Base-by-base conservation (phyloP, 2,888 invertebrate species). In the Micropterix aruncella region DNA sequence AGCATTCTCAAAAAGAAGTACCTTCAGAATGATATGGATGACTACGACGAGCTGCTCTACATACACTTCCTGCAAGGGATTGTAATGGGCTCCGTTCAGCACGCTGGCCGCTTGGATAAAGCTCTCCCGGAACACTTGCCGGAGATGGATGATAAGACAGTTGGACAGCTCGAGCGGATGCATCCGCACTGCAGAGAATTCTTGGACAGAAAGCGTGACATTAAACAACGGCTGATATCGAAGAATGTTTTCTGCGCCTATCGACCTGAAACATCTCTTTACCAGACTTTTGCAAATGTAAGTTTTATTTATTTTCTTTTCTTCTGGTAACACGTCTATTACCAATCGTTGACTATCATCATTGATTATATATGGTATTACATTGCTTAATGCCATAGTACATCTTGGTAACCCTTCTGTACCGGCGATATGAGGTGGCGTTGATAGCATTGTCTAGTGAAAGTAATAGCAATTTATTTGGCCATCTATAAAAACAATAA, bases 1-100 rank as follows among this genome's bases (percentile, higher is more conserved):
- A 76, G 80, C 50, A 69, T 76, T 1, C 60, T 91, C 0, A 87
- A 87, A 62, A 71, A 81, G 7, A 61, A 75, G 39, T 85, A 89
- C 51, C 66, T 79, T 12, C 60, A 71, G 17, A 79, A 87, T 53
- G 85, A 90, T 58, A 75, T 86, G 2, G 58, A 61, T 16, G 74
- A 76, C 54, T 71, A 81, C 27, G 64, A 72, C 9, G 65, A 64
- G 7, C 59, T 82, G 40, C 62, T 74, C 5, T 66, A 72, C 7
- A 66, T 74, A 15, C 80, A 80, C 49, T 72, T 75, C 47, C 60
- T 75, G 41, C 73, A 79, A 7, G 65, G 66, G 1, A 54, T 70
- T 1, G 56, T 60, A 3, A 57, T 54, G 46, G 70, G 64, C 1
- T 60, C 53, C 52, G 55, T 46, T 52, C 51, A 2, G 43, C 7